A percentile compares a stretch with the other conserved stretches of the same genome.
These are phyloP conservation scores for Upupa epops DNA, from an alignment of 2,113 vertebrate species.

Conservation along the genomic window DNA sequence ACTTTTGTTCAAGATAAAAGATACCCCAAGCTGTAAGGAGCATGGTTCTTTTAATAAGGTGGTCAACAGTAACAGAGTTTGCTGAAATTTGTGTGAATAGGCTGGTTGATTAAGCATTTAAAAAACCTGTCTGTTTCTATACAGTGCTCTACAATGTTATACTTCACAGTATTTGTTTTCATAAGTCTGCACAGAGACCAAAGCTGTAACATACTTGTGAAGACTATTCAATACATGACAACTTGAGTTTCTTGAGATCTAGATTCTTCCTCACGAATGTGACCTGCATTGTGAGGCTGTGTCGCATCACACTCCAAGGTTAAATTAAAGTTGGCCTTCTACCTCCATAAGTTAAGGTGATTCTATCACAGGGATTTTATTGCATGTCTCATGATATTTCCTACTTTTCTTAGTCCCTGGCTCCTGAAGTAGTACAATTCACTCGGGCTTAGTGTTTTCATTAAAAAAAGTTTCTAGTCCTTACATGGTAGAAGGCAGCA, in stretches of 20 bases:
- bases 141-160: background rate
- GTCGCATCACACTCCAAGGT: conserved; percentile 29
- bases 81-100: background rate
- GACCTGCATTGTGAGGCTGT: conserved; percentile 33
- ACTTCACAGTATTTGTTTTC: conserved; percentile 6
- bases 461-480: conserved; percentile 4
- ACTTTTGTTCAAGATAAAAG: background rate
- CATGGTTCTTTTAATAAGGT: background rate
- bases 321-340: conserved; percentile 52
- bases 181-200: background rate
- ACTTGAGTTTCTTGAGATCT: background rate
- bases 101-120: background rate
- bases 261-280: conserved; percentile 42
- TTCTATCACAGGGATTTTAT: conserved; percentile 38
- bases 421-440: conserved; percentile 29
- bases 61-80: background rate
- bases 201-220: conserved; percentile 10
- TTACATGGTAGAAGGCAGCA: background rate
- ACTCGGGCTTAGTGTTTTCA: conserved; percentile 11
- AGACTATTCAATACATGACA: conserved; percentile 50
- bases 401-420: conserved; percentile 48
- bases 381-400: conserved; percentile 27
- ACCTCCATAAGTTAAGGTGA: conserved; percentile 13
- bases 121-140: background rate
- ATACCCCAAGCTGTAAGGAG: background rate